phyloP scores from a whole-genome alignment of 2,797 vertebrate species.

The Otus scops region DNA sequence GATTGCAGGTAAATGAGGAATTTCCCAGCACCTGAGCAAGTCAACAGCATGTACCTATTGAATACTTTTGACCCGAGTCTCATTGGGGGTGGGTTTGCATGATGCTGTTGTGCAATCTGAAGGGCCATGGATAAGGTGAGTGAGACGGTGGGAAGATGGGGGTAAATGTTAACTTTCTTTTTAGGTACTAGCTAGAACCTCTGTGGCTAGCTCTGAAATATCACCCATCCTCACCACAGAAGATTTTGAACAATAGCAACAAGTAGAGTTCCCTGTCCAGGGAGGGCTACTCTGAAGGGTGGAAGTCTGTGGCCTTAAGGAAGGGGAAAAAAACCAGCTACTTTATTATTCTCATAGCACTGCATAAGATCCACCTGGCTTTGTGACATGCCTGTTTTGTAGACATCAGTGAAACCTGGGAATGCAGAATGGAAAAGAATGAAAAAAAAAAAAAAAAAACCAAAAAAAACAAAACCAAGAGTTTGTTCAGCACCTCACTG shows the following conservation, averaged over 20 bases:
- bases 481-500: background rate
- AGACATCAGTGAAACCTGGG: background rate
- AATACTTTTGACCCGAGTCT: background rate
- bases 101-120: background rate
- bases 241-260: background rate
- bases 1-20: background rate
- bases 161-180: background rate
- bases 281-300: background rate
- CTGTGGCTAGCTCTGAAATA: background rate
- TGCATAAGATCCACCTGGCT: background rate
- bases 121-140: background rate
- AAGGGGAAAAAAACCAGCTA: background rate
- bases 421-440: background rate
- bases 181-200: background rate
- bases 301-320: background rate
- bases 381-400: background rate
- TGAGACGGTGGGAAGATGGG: fast-evolving
- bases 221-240: background rate
- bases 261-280: background rate
- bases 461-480: background rate
- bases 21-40: background rate
- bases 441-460: too few relatives aligned
- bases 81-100: background rate
- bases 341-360: background rate
- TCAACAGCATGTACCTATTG: background rate